phyloP scores from a whole-genome alignment of 2,888 invertebrate species.

The Yponomeuta plumbellus region DNA sequence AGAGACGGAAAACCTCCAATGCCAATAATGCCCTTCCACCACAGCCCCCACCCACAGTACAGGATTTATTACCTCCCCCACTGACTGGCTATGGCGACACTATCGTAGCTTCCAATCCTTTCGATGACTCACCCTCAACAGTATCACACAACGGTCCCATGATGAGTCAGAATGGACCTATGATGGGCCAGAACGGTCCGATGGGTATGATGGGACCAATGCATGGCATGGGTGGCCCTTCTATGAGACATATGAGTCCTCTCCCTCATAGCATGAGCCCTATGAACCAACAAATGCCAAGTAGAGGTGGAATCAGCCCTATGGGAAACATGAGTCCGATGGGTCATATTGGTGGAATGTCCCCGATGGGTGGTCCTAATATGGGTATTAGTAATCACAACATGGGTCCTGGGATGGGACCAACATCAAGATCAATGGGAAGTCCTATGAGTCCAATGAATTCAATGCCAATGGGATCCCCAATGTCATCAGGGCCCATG shows the following conservation, averaged over 20 bases:
- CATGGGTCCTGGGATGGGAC: slow-evolving; percentile 78
- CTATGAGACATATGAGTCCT: slow-evolving; percentile 81
- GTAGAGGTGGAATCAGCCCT: slow-evolving; percentile 79
- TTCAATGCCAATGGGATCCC: slow-evolving; percentile 82
- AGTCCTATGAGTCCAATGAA: slow-evolving; percentile 87
- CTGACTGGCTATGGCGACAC: slow-evolving; percentile 95
- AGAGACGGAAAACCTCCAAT: slow-evolving; percentile 88
- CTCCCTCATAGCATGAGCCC: slow-evolving; percentile 78
- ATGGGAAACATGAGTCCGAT: slow-evolving; percentile 85
- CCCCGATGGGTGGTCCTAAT: slow-evolving; percentile 83
- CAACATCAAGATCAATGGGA: slow-evolving; percentile 78
- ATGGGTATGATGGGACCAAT: slow-evolving; percentile 81
- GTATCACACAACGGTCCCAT: slow-evolving; percentile 77
- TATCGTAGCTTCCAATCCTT: slow-evolving; percentile 95
- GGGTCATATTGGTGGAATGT: slow-evolving; percentile 81
- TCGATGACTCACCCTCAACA: slow-evolving; percentile 90
- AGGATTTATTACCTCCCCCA: slow-evolving; percentile 89
- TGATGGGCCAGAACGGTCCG: slow-evolving; percentile 81
- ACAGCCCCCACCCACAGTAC: slow-evolving; percentile 83
- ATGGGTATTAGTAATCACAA: slow-evolving; percentile 81
- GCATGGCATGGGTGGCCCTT: slow-evolving; percentile 78
- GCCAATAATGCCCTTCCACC: slow-evolving; percentile 80
- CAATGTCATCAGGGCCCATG: slow-evolving; percentile 82
- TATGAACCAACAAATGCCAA: slow-evolving; percentile 79
- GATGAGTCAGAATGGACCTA: slow-evolving; percentile 79